Evolutionary conservation across 2,113 vertebrate genomes (phyloP).

Genomic region (Microcebus lehilahytsara): DNA sequence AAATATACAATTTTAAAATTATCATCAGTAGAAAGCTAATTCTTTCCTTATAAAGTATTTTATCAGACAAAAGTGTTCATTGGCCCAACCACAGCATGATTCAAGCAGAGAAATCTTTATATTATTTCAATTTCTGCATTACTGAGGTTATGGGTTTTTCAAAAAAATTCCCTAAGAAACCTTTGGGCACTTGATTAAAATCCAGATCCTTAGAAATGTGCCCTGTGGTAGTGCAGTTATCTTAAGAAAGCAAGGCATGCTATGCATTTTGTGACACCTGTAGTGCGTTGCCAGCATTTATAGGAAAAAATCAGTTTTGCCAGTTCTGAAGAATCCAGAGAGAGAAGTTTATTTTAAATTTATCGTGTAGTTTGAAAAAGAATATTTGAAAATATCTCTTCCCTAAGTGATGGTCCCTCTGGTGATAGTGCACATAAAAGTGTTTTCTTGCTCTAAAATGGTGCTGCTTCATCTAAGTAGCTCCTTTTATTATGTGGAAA

Average conservation of each 20-base stretch:
- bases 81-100: neutral
- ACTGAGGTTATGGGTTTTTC: neutral
- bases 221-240: neutral
- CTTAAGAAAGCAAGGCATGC: neutral
- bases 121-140: neutral
- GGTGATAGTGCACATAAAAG: neutral
- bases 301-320: neutral
- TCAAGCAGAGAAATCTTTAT: neutral
- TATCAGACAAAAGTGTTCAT: neutral
- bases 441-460: neutral
- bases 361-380: neutral
- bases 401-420: neutral
- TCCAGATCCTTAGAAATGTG: neutral
- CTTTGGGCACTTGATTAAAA: neutral
- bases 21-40: neutral
- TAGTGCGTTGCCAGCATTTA: neutral
- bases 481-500: neutral
- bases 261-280: neutral
- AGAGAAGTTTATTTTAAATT: slow-evolving; percentile 33
- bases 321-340: neutral
- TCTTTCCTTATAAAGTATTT: neutral
- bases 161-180: neutral
- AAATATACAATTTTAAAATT: neutral
- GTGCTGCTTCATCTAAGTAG: slow-evolving; percentile 3
- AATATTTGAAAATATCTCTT: neutral